These are phyloP conservation scores for Folsomia candida DNA, from an alignment of 2,888 invertebrate species.

Conservation along the genomic window DNA sequence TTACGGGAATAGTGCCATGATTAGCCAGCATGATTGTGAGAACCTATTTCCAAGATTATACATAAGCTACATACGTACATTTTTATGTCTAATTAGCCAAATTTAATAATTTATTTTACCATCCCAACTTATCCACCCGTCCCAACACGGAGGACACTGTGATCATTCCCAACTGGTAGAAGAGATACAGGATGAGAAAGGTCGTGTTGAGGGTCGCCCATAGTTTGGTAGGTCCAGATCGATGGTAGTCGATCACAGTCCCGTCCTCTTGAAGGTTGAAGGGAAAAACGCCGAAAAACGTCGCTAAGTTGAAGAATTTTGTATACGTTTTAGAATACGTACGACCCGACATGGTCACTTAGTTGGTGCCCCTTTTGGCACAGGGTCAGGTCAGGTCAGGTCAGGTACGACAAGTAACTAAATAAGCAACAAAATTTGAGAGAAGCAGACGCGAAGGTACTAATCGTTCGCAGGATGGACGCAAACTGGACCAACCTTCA, in stretches of 20 bases:
- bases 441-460: too few species aligned
- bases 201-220: slow-evolving; percentile 43
- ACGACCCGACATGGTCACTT: slow-evolving; percentile 21
- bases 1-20: slow-evolving; percentile 49
- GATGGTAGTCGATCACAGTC: slow-evolving; percentile 48
- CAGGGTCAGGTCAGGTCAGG: too few species aligned
- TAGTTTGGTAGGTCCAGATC: slow-evolving; percentile 41
- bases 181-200: slow-evolving; percentile 40
- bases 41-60: too few species aligned
- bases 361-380: not conserved
- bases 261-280: slow-evolving; percentile 48
- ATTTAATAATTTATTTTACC: too few species aligned
- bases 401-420: too few species aligned
- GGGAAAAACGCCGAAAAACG: slow-evolving; percentile 47
- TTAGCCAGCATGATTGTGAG: slow-evolving; percentile 48
- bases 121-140: slow-evolving; percentile 47
- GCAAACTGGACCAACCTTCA: too few species aligned
- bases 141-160: slow-evolving; percentile 45
- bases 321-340: slow-evolving; percentile 43
- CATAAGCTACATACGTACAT: too few species aligned
- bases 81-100: too few species aligned
- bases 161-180: slow-evolving; percentile 49
- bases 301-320: slow-evolving; percentile 45
- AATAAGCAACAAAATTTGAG: too few species aligned
- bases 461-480: too few species aligned